Base-by-base conservation (phyloP, 2,797 vertebrate genomes). In the Pseudochaenichthys georgianus region DNA sequence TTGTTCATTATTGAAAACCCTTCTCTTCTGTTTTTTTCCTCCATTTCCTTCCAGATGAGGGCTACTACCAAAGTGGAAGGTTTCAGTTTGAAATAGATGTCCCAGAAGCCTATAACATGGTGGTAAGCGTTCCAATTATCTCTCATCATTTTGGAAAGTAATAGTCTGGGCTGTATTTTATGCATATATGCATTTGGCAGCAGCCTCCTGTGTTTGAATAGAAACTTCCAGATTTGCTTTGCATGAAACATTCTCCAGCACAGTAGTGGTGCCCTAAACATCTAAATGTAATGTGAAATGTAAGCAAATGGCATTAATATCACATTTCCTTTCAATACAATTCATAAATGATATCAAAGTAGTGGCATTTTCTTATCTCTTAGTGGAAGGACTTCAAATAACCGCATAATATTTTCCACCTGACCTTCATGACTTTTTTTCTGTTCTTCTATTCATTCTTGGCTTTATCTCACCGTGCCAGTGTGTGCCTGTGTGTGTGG, bases 71-170 rank as follows among this genome's bases (percentile, higher is more conserved):
- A 94, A 97, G 96, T 85, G 98, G 98, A 71, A 89, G 64, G 74
- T 94, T 93, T 88, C 86, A 91, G 80, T 94, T 94, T 91, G 92
- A 94, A 90, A 90, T 92, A 94, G 95, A 99, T 70, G 97, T 99
- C 90, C 98, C 98, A 2, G 98, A 99, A 92, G 97, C 97, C 38
- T 99, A 99, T 94, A 99, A 99, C 93, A 99, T 99, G 98, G 98
- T 99, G 98, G 98, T 99, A 87, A 99, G 98, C 96, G 23, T 1
- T 59, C 61, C n/a, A 51, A 5, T 73, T 54, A 13, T 52, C 17
- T 51, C 16, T 59, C 6, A 16, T 34, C 5, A 3, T 50, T 38
- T 58, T 69, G 3, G 10, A 46, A 5, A 21, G 3, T n/a, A 46
- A 53, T 13, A 4, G 21, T 75, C 15, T 64, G 38, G 72, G 45